Evolutionary conservation across 2,888 invertebrate genomes (phyloP), one percentile per base, ranked within the genome.

Genomic region (Sinentomon sp.): DNA sequence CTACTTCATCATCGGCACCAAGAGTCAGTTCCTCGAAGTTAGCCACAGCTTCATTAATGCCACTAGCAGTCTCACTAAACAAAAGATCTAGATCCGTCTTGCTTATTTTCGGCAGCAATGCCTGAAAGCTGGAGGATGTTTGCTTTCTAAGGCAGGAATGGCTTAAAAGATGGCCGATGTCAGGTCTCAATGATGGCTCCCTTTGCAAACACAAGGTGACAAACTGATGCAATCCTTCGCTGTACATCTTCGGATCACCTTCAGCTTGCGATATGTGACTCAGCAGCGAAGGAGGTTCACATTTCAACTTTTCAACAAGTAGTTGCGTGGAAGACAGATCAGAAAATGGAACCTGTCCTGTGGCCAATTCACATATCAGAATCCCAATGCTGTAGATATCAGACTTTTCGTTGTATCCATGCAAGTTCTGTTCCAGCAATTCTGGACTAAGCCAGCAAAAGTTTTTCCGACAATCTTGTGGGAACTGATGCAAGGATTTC

Each of bases 361-460:
- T 87, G 25, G 74, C 80, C 36, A 82, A 54, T 54, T 83, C 83
- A 51, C 83, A 85, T 28, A 72, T 64, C 4, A 77, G 62, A 40
- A 87, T 75, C 16, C 89, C 89, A 25, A 85, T 48, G 37, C 85
- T 85, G 51, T 89, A 89, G 10, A 85, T 68, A 53, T 89, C 89
- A 0, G 82, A 77, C 44, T 75, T 75, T 48, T 72, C 72, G 47
- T 76, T 74, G 51, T 85, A 89, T 3, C 89, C 87, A 46, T 64
- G 61, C 22, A 82, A 55, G 53, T 80, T 78, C 68, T 70, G 52
- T 53, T 77, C 74, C 24, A 89, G 55, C 7, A 87, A 56, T 52
- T 89, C 87, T 0, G 87, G 87, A 46, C 85, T 83, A 10, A 83
- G 61, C 82, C 85, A 89, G 54, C 78, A 76, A 5, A 87, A 56